phyloP scores from a whole-genome alignment of 1,140 invertebrate genomes.

The Drosophila ercepeae region DNA sequence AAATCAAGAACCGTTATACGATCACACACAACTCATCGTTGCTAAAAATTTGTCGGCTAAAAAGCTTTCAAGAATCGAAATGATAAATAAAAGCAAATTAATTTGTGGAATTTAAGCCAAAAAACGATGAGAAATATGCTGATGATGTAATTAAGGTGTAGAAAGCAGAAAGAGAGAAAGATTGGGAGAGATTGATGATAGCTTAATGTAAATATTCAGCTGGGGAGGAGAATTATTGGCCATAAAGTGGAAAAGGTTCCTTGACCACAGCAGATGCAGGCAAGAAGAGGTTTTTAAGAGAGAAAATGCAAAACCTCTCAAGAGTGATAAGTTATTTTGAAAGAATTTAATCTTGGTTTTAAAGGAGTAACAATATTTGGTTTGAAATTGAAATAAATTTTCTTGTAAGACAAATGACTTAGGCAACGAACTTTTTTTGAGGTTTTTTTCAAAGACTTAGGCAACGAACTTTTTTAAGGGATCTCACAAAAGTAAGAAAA shows the following conservation, averaged over 20 bases:
- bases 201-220: constrained; percentile 51
- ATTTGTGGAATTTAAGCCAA: constrained; percentile 40
- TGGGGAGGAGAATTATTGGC: constrained; percentile 32
- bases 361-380: neutral
- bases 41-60: constrained; percentile 22
- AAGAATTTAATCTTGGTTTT: neutral
- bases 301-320: neutral
- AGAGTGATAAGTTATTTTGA: neutral
- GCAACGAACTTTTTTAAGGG: neutral
- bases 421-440: no score
- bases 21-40: constrained; percentile 7
- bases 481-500: neutral
- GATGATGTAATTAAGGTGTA: constrained; percentile 76
- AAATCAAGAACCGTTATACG: constrained; percentile 29
- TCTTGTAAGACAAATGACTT: neutral
- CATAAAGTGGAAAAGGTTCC: constrained; percentile 25
- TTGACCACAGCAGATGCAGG: constrained; percentile 11
- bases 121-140: constrained; percentile 29
- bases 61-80: constrained; percentile 51
- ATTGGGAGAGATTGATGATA: constrained; percentile 52
- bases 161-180: constrained; percentile 48
- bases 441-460: neutral
- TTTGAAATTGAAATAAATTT: neutral
- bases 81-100: constrained; percentile 56
- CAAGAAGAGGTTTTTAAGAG: constrained; percentile 31